Base-by-base conservation (phyloP, 2,797 vertebrate genomes). In the Capromys pilorides region DNA sequence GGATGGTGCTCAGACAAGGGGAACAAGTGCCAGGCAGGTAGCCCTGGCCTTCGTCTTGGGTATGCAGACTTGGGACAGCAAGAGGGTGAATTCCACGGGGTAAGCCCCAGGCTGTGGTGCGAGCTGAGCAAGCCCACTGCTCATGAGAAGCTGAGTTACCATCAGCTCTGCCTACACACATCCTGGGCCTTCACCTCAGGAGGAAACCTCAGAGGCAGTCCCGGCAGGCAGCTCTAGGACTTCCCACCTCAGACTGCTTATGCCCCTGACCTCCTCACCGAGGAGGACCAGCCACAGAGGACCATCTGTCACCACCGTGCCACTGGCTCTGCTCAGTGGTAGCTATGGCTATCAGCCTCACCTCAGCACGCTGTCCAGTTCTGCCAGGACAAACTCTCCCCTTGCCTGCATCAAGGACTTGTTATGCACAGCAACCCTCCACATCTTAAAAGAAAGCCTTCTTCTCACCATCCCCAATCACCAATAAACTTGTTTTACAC, bases 191-290 rank as follows among this genome's bases (percentile, higher is more conserved):
- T 2, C 10, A 21, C 51, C 24, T 5, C 18, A 45, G 22, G 12
- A 75, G 41, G 39, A 26, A 75, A 75, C 5, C 24, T 75, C 36
- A 41, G 71, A 41, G 39, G 24, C 5, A 7, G 7, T 45, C 57
- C 45, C 7, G 26, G 1, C 24, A 1, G 4, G 36, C 16, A 22
- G n/a, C 19, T 33, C 51, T 14, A 1, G 3, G 10, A 51, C 57
- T 62, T 67, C 62, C 62, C 54, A 49, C 62, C 51, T 73, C 79
- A 64, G 26, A 88, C 31, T 19, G n/a, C 73, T 57, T 10, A 12
- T 1, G 1, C 5, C 22, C 22, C 39, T 41, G 10, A 26, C 28
- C 26, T n/a, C 33, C 61, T 6, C 0, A 59, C 14, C 45, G 22
- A 8, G 16, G 22, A 6, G 14, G 6, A 49, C 26, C 73, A 49